Conservation (phyloP, 2,113 vertebrate genomes). For the Notothenia coriiceps region DNA sequence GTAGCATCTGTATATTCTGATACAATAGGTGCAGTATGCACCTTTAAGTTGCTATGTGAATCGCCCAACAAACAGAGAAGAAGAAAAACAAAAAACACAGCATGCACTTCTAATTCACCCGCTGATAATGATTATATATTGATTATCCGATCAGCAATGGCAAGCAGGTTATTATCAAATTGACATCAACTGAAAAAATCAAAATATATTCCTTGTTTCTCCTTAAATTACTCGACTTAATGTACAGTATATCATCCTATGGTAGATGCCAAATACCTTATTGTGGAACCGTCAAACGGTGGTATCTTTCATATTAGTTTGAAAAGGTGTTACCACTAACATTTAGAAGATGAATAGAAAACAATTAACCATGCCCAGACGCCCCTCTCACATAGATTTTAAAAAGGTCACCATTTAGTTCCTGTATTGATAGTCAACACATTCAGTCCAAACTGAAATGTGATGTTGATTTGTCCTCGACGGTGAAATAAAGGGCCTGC, state of each 20-base stretch:
- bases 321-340: not conserved
- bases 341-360: not conserved
- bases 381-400: not conserved
- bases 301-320: not conserved
- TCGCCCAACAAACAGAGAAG: too few relatives aligned
- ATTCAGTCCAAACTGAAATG: not conserved
- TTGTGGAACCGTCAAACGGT: not conserved
- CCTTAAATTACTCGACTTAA: not conserved
- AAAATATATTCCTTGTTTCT: not conserved
- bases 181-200: too few relatives aligned
- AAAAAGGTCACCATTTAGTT: slow-evolving; percentile 15
- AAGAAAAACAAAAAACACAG: too few relatives aligned
- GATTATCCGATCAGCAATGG: too few relatives aligned
- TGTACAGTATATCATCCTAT: not conserved
- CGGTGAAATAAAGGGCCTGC: slow-evolving; percentile 15
- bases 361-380: not conserved
- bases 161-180: too few relatives aligned
- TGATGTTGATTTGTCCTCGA: not conserved
- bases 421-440: not conserved
- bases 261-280: not conserved
- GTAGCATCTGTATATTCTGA: too few relatives aligned
- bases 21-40: too few relatives aligned
- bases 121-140: too few relatives aligned
- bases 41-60: too few relatives aligned
- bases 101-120: too few relatives aligned